Evolutionary conservation across 2,797 vertebrate species (phyloP).

Genomic region (Synanceia verrucosa): DNA sequence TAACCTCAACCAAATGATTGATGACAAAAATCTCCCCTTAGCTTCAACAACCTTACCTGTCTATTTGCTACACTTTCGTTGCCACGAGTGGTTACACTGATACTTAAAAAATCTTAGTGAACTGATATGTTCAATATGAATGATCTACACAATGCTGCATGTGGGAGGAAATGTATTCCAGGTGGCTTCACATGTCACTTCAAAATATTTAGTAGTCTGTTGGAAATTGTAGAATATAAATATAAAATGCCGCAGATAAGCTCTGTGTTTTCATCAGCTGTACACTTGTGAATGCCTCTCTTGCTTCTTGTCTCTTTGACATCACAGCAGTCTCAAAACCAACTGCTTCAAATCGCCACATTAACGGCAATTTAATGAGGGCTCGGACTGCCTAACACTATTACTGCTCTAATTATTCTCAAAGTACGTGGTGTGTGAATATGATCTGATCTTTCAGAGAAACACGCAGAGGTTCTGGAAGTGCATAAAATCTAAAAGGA

Average conservation of each 20-base stretch:
- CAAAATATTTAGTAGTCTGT: background rate
- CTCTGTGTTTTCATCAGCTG: background rate
- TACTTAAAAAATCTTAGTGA: background rate
- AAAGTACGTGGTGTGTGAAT: slow-evolving; percentile 54
- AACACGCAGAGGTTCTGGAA: slow-evolving; percentile 59
- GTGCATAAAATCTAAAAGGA: slow-evolving; percentile 71
- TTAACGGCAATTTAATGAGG: slow-evolving; percentile 69
- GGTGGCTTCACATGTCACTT: background rate
- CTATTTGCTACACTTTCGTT: background rate
- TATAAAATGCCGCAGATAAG: background rate
- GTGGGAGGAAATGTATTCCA: background rate
- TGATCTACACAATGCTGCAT: background rate
- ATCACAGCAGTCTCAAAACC: slow-evolving; percentile 44
- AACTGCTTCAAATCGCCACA: slow-evolving; percentile 54
- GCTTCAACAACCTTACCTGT: background rate
- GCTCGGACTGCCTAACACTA: slow-evolving; percentile 53
- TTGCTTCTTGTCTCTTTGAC: slow-evolving; percentile 33
- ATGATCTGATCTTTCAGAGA: slow-evolving; percentile 67
- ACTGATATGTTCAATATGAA: background rate
- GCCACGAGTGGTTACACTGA: background rate
- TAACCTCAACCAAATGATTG: background rate
- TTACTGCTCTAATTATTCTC: slow-evolving; percentile 71
- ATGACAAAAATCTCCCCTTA: background rate
- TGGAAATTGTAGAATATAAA: slow-evolving; percentile 9
- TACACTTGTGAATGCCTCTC: background rate